Base-by-base conservation (phyloP, 2,797 vertebrate genomes). In the Odontamblyopus rebecca region DNA sequence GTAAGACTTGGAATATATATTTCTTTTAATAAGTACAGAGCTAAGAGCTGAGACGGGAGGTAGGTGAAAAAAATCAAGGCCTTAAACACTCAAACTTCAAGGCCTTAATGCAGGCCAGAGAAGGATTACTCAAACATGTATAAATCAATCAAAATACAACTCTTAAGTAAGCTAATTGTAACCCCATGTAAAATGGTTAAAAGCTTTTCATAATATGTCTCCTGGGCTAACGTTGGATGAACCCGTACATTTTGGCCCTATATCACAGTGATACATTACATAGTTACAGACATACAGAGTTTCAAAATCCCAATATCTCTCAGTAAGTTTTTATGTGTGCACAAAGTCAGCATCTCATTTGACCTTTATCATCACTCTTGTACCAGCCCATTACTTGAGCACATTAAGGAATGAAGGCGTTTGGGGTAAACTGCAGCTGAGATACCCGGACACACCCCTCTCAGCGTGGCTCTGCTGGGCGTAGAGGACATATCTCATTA, bases 401-500 rank as follows among this genome's bases (percentile, higher is more conserved):
- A 1, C 41, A 56, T 35, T 50, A 9, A 57, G 62, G 67, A 72
- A 68, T 67, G 65, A 74, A 64, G 51, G 32, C 59, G 65, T 68
- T 74, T 59, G 51, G 50, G 27, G 41, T 44, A 12, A 44, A 44
- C 2, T 44, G 41, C 41, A 44, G 41, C 41, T 44, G 41, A 78
- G 18, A 71, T 57, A 30, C 35, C 26, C 74, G 76, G 70, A 73
- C 72, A 71, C 67, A 16, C 75, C 51, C 32, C 50, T 30, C 69
- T 61, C 62, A 7, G 68, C 29, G 23, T 41, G 19, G 23, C 67
- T 78, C 35, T 61, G 62, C 8, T 63, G 57, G 69, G 54, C 61
- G 59, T 54, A 61, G 67, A 71, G 50, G 80, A 69, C 35, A 68
- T 75, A 84, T 84, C 78, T 71, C 74, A 72, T 83, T 66, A 66